Evolutionary conservation across 1,140 invertebrate species (phyloP).

Genomic region (Drosophila sulfurigaster): DNA sequence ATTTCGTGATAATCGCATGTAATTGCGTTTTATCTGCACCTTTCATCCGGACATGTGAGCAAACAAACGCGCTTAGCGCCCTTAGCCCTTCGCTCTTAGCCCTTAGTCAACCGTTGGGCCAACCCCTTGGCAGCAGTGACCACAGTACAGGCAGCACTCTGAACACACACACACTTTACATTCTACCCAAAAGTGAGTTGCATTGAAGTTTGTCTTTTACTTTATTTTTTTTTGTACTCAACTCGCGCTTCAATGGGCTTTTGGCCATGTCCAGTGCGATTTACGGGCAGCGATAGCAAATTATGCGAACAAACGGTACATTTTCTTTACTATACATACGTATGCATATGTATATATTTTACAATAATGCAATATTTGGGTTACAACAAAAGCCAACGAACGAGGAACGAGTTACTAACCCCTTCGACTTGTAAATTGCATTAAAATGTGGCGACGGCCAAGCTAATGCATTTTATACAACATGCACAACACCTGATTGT

Average conservation of each 20-base stretch:
- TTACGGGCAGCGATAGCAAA: constrained; percentile 70
- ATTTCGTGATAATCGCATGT: constrained; percentile 84
- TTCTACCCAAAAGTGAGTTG: background rate
- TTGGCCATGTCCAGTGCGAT: constrained; percentile 60
- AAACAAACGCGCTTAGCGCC: constrained; percentile 67
- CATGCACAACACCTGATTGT: constrained; percentile 46
- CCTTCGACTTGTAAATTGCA: constrained; percentile 63
- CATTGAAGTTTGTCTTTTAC: constrained; percentile 29
- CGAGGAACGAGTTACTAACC: constrained; percentile 15
- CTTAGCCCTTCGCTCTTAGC: constrained; percentile 22
- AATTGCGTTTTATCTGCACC: constrained; percentile 84
- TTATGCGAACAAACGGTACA: constrained; percentile 80
- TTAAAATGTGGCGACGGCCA: constrained; percentile 68
- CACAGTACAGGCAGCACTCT: constrained; percentile 25
- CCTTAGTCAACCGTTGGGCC: constrained; percentile 16
- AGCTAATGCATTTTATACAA: constrained; percentile 64
- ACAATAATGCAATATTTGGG: constrained; percentile 71
- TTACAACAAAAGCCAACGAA: constrained; percentile 57
- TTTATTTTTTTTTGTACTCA: constrained; percentile 30
- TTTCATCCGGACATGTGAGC: constrained; percentile 83
- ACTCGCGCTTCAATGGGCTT: constrained; percentile 75
- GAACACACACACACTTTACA: constrained; percentile 17
- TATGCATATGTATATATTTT: constrained; percentile 2
- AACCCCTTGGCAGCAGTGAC: constrained; percentile 44
- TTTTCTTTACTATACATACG: constrained; percentile 46